Percentiles rank a stretch among this genome's conserved stretches.
phyloP scores from a whole-genome alignment of 2,113 vertebrate genomes.

The Corythaeola cristata region DNA sequence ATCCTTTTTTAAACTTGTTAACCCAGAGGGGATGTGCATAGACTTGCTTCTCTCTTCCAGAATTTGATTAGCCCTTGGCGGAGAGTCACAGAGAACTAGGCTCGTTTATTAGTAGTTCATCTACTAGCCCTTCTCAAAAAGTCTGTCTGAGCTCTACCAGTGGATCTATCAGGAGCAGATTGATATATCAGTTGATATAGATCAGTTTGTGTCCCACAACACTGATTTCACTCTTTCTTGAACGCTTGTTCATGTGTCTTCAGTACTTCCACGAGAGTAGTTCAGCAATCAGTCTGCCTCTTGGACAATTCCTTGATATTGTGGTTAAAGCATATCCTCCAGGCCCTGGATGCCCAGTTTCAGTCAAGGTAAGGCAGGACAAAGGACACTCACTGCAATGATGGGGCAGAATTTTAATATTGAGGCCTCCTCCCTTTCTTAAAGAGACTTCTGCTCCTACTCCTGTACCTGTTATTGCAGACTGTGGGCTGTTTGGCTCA shows the following conservation, averaged over 20 bases:
- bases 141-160: not conserved
- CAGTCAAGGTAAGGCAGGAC: not conserved
- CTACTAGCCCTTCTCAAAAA: not conserved
- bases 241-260: not conserved
- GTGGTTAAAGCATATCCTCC: not conserved
- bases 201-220: not conserved
- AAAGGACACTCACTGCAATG: not conserved
- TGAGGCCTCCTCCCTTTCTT: not conserved
- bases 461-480: not conserved
- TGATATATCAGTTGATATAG: not conserved
- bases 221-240: not conserved
- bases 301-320: not conserved
- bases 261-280: not conserved
- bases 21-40: not conserved
- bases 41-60: not conserved
- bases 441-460: not conserved
- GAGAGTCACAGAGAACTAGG: not conserved
- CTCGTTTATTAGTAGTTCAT: not conserved
- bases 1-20: not conserved
- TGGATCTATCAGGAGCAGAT: not conserved
- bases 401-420: not conserved
- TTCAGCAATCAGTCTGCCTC: not conserved
- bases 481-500: not conserved
- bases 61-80: not conserved
- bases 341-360: not conserved